A percentile compares a stretch with the other conserved stretches of the same genome.
phyloP scores from a whole-genome alignment of 2,113 vertebrate genomes.

The Callionymus lyra region DNA sequence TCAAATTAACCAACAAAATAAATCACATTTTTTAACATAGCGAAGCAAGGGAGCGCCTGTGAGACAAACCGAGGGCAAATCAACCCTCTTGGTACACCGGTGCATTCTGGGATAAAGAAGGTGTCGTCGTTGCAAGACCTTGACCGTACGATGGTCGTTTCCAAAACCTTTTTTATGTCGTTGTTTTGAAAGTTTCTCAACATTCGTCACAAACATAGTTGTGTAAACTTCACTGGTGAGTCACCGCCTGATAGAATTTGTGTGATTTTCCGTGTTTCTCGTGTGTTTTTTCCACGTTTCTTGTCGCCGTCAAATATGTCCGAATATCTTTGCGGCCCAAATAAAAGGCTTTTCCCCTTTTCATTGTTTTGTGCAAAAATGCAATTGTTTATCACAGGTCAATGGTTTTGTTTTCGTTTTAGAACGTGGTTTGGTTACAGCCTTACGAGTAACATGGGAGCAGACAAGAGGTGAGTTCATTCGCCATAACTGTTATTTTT shows the following conservation, averaged over 20 bases:
- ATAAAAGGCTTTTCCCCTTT: no score
- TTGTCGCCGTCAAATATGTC: no score
- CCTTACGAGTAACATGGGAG: conserved; percentile 72
- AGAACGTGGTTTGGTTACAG: conserved; percentile 8
- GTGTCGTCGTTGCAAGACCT: conserved; percentile 11
- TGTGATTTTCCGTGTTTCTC: no score
- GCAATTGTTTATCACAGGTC: no score
- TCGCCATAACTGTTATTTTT: background rate
- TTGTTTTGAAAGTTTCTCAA: conserved; percentile 1
- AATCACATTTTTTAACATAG: no score
- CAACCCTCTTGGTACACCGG: conserved; percentile 2
- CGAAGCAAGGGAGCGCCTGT: background rate
- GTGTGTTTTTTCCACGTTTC: no score
- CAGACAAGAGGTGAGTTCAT: conserved; percentile 82
- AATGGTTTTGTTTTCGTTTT: background rate
- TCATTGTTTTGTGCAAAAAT: no score
- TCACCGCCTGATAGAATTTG: background rate
- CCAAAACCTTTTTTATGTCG: background rate
- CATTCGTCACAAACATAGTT: accelerated
- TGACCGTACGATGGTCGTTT: conserved; percentile 18
- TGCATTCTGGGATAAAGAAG: conserved; percentile 65
- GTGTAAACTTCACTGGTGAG: conserved; percentile 22
- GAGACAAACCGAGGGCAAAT: background rate
- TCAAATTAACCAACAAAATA: no score
- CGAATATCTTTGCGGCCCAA: no score